A percentile compares a stretch with the other conserved stretches of the same genome.
Conservation (phyloP, 2,797 vertebrate genomes). For the Microcaecilia unicolor region DNA sequence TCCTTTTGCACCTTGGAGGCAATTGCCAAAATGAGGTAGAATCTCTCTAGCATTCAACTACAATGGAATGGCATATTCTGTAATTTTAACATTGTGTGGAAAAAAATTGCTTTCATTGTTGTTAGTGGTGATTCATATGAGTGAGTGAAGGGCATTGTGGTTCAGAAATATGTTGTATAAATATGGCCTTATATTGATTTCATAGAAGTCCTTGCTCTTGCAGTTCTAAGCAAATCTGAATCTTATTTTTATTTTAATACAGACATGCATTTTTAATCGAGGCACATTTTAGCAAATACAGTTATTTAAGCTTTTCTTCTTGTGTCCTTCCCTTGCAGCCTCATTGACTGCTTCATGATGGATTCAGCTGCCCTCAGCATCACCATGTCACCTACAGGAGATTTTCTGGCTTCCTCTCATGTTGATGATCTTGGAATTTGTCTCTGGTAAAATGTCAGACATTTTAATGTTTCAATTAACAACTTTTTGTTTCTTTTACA, state of each 20-base stretch:
- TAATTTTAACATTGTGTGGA: no score
- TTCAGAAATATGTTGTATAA: fast-evolving
- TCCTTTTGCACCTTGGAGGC: no score
- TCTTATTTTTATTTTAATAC: not conserved
- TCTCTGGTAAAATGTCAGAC: constrained; percentile 66
- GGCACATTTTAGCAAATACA: not conserved
- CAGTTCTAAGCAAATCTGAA: not conserved
- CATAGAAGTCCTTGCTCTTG: not conserved
- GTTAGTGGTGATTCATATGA: not conserved
- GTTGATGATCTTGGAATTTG: constrained; percentile 86
- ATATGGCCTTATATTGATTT: fast-evolving
- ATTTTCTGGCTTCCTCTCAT: constrained; percentile 85
- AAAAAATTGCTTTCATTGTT: no score
- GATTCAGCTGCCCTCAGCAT: constrained; percentile 74
- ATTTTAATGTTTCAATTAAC: not conserved
- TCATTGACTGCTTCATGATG: constrained; percentile 87
- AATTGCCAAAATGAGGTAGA: no score
- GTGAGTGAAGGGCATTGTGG: not conserved
- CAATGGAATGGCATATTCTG: no score
- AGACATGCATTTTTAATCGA: not conserved
- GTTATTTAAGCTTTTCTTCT: no score
- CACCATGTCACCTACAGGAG: constrained; percentile 86
- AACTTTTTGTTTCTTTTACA: no score
- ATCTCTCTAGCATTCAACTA: no score
- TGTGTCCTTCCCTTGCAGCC: constrained; percentile 47